A percentile compares a stretch with the other conserved stretches of the same genome.
These are phyloP conservation scores for Jordanella pulchra DNA, from an alignment of 2,797 vertebrate species.

Conservation along the genomic window DNA sequence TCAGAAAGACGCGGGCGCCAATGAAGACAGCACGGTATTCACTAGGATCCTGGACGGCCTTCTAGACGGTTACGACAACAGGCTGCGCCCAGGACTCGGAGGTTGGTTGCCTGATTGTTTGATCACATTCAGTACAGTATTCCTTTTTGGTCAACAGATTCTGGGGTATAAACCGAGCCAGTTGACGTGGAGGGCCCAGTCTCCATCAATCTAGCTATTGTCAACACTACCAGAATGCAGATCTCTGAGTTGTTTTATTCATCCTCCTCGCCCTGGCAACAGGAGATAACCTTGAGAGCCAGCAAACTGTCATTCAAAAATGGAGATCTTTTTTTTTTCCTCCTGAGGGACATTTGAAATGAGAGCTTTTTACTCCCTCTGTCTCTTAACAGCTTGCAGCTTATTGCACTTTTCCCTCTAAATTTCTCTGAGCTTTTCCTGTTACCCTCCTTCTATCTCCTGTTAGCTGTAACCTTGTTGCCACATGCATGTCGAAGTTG, in stretches of 20 bases:
- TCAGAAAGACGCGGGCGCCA: conserved; percentile 57
- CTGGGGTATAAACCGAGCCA: neutral
- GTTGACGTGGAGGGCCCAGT: neutral
- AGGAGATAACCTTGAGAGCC: conserved; percentile 71
- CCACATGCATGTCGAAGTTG: neutral
- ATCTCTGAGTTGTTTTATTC: conserved; percentile 45
- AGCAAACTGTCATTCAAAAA: conserved; percentile 54
- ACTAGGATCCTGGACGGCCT: conserved; percentile 92
- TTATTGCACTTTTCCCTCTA: neutral
- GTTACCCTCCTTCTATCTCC: neutral
- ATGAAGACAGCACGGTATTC: conserved; percentile 91
- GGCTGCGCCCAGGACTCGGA: conserved; percentile 90
- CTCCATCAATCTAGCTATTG: conserved; percentile 48
- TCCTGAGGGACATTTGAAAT: conserved; percentile 24
- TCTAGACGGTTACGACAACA: conserved; percentile 91
- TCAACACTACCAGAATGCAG: conserved; percentile 27
- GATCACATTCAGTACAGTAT: neutral
- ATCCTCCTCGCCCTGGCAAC: conserved; percentile 63
- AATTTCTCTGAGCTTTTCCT: conserved; percentile 13
- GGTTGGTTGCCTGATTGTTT: conserved; percentile 66
- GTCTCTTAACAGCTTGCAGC: neutral
- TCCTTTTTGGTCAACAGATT: neutral
- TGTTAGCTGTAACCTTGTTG: neutral
- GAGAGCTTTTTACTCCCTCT: conserved; percentile 26
- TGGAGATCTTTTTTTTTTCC: conserved; percentile 1